These are phyloP conservation scores for Mormyrus proboscirostris DNA, from an alignment of 2,797 vertebrate genomes.

Conservation along the genomic window DNA sequence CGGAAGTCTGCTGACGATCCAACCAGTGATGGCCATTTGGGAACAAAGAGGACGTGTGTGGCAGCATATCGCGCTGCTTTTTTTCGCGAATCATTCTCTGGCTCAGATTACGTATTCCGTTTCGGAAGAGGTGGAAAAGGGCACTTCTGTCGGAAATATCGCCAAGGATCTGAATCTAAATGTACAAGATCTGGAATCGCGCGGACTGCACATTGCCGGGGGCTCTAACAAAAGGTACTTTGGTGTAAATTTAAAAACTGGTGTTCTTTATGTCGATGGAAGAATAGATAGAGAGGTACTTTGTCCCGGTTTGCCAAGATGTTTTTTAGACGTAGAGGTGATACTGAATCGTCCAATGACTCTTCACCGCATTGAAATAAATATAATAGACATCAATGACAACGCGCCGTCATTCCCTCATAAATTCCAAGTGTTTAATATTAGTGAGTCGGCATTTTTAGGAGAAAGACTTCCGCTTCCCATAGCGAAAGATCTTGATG, in stretches of 20 bases:
- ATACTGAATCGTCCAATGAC: constrained; percentile 31
- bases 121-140: constrained; percentile 40
- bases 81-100: constrained; percentile 50
- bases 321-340: constrained; percentile 54
- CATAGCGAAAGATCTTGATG: constrained; percentile 50
- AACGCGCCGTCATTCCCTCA: constrained; percentile 31
- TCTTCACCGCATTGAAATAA: constrained; percentile 32
- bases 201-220: constrained; percentile 38
- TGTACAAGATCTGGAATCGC: constrained; percentile 32
- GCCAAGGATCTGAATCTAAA: constrained; percentile 41
- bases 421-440: constrained; percentile 33
- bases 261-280: constrained; percentile 52
- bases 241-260: constrained; percentile 52
- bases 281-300: constrained; percentile 63
- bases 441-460: constrained; percentile 43
- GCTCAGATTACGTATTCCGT: constrained; percentile 56
- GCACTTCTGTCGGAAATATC: constrained; percentile 43
- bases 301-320: constrained; percentile 50
- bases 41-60: constrained; percentile 27
- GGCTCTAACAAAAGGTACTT: constrained; percentile 49
- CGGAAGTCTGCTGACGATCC: neutral
- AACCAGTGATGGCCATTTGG: constrained; percentile 38
- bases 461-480: constrained; percentile 54
- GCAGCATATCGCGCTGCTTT: constrained; percentile 38
- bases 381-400: constrained; percentile 36